phyloP scores from a whole-genome alignment of 2,113 vertebrate genomes.

The Climacteris rufus region DNA sequence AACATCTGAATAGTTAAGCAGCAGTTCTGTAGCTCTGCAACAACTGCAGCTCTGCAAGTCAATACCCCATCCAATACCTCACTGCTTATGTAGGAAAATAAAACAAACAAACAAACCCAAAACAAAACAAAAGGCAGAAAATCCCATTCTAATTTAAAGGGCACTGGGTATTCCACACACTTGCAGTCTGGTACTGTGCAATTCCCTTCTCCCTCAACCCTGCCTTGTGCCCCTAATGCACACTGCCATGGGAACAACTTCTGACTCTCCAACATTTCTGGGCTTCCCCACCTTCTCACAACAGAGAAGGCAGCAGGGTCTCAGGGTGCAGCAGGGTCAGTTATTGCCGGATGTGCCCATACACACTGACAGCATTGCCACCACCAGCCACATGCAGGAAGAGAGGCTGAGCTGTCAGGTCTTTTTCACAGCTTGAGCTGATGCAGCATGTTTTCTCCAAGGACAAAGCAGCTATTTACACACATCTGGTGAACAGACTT shows the following conservation, averaged over 20 bases:
- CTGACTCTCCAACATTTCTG: background rate
- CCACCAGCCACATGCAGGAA: background rate
- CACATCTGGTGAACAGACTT: background rate
- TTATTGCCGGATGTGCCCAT: background rate
- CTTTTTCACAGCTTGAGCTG: background rate
- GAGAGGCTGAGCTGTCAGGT: background rate
- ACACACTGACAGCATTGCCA: rapidly evolving
- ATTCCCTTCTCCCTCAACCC: background rate
- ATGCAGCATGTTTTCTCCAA: background rate
- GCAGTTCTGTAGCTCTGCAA: background rate
- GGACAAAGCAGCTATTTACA: background rate
- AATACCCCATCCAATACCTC: background rate
- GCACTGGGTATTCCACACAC: background rate
- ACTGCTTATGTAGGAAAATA: background rate
- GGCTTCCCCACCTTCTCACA: background rate
- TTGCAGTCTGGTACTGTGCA: background rate
- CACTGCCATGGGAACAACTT: background rate
- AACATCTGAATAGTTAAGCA: background rate
- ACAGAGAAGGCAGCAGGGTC: background rate
- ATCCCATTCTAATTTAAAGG: rapidly evolving
- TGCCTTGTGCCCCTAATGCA: background rate
- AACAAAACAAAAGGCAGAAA: background rate
- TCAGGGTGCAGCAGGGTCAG: background rate
- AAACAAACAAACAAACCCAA: background rate
- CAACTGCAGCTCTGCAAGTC: background rate